Conservation (phyloP, 2,797 vertebrate genomes). For the Gymnocypris eckloni region DNA sequence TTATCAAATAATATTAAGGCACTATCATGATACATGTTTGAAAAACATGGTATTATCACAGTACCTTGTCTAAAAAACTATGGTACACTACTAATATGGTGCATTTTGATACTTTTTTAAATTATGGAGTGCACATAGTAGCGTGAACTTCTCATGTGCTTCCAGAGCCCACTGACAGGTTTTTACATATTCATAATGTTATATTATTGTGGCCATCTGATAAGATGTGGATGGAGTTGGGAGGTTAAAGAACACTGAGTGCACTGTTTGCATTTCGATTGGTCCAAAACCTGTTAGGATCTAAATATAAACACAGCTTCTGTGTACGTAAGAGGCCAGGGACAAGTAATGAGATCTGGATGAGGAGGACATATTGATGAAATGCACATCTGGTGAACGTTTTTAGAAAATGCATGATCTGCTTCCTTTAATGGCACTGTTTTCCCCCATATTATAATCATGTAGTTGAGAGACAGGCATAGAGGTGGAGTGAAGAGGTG, state of each 20-base stretch:
- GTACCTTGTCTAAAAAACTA: neutral
- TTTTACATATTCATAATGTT: neutral
- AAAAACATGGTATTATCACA: neutral
- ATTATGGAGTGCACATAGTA: neutral
- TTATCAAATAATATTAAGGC: neutral
- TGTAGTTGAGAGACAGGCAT: neutral
- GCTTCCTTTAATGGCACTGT: neutral
- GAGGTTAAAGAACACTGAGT: neutral
- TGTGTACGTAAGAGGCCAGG: neutral
- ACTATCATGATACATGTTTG: neutral
- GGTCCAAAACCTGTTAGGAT: neutral
- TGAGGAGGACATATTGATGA: neutral
- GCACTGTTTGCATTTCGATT: neutral
- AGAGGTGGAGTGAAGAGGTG: conserved; percentile 12
- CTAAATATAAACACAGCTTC: neutral
- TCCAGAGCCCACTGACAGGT: neutral
- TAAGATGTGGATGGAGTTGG: neutral
- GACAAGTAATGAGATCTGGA: neutral
- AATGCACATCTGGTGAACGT: conserved; percentile 9
- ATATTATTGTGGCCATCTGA: neutral
- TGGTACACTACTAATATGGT: neutral
- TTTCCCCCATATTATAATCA: neutral
- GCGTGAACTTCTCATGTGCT: too few species aligned
- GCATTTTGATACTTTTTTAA: neutral
- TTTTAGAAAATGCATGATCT: neutral